Conservation (phyloP, 2,797 vertebrate genomes). For the Betta splendens region DNA sequence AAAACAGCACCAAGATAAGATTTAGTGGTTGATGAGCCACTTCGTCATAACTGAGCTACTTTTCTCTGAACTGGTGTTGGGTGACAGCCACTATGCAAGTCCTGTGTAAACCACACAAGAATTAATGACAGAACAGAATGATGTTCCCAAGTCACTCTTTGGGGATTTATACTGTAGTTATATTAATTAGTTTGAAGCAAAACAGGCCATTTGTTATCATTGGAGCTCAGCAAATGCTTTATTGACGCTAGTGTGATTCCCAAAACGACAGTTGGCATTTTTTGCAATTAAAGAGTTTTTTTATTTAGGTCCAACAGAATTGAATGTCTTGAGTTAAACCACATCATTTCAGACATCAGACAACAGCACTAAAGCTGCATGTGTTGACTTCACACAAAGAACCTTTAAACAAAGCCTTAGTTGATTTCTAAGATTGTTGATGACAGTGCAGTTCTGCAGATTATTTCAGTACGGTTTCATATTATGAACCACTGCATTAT, state of each 20-base stretch:
- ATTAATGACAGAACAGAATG: slow-evolving; percentile 33
- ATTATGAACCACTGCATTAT: too few species aligned
- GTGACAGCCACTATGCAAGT: not conserved
- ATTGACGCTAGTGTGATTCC: not conserved
- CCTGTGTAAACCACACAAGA: not conserved
- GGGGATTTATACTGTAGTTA: not conserved
- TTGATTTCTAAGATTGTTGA: not conserved
- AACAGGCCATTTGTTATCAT: not conserved
- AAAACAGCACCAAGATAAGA: slow-evolving; percentile 45
- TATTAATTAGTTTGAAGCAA: not conserved
- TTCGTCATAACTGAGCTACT: slow-evolving; percentile 1
- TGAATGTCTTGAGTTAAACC: not conserved
- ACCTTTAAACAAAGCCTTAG: not conserved
- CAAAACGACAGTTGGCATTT: not conserved
- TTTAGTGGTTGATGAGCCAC: slow-evolving; percentile 58
- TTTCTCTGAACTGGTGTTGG: slow-evolving; percentile 60
- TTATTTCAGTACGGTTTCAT: too few species aligned
- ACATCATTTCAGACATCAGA: not conserved
- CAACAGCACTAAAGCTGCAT: not conserved
- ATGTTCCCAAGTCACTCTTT: not conserved
- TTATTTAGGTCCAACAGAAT: not conserved
- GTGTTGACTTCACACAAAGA: not conserved
- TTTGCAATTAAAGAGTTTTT: too few species aligned
- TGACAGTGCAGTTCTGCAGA: too few species aligned
- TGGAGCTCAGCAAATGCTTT: not conserved